Evolutionary conservation across 2,113 vertebrate genomes (phyloP), one percentile per base, ranked within the genome.

Genomic region (Proteles cristata): DNA sequence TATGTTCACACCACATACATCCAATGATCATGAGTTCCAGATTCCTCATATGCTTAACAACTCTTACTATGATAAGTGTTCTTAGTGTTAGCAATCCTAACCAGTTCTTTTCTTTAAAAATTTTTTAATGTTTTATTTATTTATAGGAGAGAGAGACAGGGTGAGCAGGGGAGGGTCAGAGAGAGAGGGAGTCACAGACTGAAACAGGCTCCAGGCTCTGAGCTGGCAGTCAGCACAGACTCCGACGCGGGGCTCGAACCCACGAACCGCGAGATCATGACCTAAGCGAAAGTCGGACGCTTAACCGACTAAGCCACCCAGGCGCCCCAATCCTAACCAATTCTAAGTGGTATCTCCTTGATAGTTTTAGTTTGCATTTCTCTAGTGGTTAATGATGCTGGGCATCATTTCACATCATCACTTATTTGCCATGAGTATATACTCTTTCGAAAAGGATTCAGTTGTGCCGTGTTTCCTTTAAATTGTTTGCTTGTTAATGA

Each of bases 341-440:
- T 48, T 35, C 58, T 4, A 55, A n/a, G 19, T 82, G 0, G 5
- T 87, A 82, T 53, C 50, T 93, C 68, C 28, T 0, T 83, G 23
- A 90, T 4, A 8, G 1, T 79, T 96, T 96, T 91, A 48, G 83
- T 95, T 95, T 93, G 15, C 9, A 15, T 90, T 82, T 88, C 15
- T 95, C 69, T 94, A 53, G 65, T 53, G 31, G 19, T 48, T 35
- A 48, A 63, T 65, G 50, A 79, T 2, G 3, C 17, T 35, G 15
- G 43, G 6, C 15, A 45, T 86, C 31, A 68, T 63, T 89, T 76
- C 11, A 65, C 16, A 1, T 55, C 43, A 28, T 77, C 74, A 15
- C 12, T 33, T 74, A 69, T 65, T 87, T 69, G 43, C 15, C 28
- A 82, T 48, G 2, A 4, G 35, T 17, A 16, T 45, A 39, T 71